phyloP scores from a whole-genome alignment of 1,140 invertebrate species.

The Schlechtendalia chinensis region DNA sequence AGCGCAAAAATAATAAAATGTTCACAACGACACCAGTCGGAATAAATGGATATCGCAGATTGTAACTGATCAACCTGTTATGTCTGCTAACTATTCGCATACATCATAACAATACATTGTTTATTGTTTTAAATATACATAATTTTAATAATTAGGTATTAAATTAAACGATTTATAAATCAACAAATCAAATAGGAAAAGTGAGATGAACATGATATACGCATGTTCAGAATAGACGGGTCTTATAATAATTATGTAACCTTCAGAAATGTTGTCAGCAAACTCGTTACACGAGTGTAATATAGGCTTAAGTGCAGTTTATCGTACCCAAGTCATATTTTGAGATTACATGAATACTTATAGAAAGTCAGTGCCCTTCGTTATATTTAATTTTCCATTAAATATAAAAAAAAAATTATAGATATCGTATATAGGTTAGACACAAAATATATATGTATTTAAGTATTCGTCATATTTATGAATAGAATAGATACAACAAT shows the following conservation, averaged over 20 bases:
- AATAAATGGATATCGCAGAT: no score
- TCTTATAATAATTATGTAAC: neutral
- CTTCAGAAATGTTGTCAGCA: neutral
- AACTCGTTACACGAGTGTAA: neutral
- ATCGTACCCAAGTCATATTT: neutral
- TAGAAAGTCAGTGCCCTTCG: constrained; percentile 1
- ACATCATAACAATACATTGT: no score
- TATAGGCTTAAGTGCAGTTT: neutral
- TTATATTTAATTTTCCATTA: neutral
- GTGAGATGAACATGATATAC: neutral
- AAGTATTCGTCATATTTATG: no score
- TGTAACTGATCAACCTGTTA: no score
- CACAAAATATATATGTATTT: neutral
- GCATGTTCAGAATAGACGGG: neutral
- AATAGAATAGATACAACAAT: no score
- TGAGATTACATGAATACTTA: neutral
- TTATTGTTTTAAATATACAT: no score
- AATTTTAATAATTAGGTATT: no score
- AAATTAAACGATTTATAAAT: neutral
- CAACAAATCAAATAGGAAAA: neutral
- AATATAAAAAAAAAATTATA: neutral
- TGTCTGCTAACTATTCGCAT: no score
- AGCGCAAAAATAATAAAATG: no score
- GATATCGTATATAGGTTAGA: neutral
- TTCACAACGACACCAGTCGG: no score